Evolutionary conservation across 2,113 vertebrate species (phyloP), one percentile per base, ranked within the genome.

Genomic region (Cebidichthys violaceus): DNA sequence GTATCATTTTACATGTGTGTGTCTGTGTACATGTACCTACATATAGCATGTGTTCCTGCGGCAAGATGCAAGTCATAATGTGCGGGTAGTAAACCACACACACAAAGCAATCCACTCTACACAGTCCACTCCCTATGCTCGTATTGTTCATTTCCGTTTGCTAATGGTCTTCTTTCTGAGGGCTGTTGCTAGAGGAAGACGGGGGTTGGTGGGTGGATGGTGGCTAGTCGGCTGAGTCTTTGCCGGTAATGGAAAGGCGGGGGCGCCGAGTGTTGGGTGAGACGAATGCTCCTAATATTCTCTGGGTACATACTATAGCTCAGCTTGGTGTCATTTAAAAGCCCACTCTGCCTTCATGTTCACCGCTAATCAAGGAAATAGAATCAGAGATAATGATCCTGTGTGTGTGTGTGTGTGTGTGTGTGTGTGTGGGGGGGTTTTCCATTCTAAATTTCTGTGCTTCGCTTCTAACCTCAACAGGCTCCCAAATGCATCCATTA

Each of bases 201-300:
- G 73, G 75, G 64, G 70, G 71, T 84, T 84, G 77, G 79, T 87
- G 80, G 71, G 86, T 88, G 81, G 82, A 87, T 77, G 86, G 76
- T 82, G 80, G 90, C 74, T 72, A 76, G 88, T 86, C 85, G 92
- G 91, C 92, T 90, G 84, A 92, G 89, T 79, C 90, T 92, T 89
- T 89, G 70, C 78, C 75, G 81, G 92, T 92, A 94, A 95, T 93
- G 90, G 92, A 86, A 91, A 87, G 72, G 83, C 87, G 89, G 86
- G 80, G 78, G 84, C 55, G 84, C 85, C 69, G 82, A 88, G 85
- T 72, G 85, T 77, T 74, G 79, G 80, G 78, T 84, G 88, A 93
- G 89, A 94, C 76, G 61, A 91, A 94, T 94, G 78, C 90, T 91
- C 39, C 85, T 87, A 82, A 90, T 91, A 87, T 83, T 82, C 67